Percentiles rank a stretch among this genome's conserved stretches.
Conservation (phyloP, 2,888 invertebrate genomes). For the Scaptomyza cyrtandrae region DNA sequence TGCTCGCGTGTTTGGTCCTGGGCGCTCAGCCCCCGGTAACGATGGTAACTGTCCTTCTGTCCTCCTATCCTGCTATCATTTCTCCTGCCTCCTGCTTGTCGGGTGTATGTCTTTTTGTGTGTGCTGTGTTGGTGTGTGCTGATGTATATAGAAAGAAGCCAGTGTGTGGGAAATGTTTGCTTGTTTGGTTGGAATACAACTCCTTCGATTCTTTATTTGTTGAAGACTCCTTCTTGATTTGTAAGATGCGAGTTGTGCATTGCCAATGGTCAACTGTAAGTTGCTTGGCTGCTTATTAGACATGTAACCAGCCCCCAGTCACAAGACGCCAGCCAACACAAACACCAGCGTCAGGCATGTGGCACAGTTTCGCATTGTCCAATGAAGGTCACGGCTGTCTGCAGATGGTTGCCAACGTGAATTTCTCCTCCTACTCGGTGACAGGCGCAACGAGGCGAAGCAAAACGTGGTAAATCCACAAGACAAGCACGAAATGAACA, state of each 20-base stretch:
- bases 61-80: not conserved
- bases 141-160: not conserved
- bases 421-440: constrained; percentile 12
- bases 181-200: constrained; percentile 25
- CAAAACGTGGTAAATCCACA: constrained; percentile 47
- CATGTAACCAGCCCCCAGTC: not conserved
- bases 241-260: constrained; percentile 6
- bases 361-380: constrained; percentile 60
- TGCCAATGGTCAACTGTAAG: constrained; percentile 4
- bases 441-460: constrained; percentile 44
- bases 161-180: constrained; percentile 31
- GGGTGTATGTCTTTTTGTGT: not conserved
- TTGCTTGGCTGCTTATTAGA: not conserved
- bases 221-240: constrained; percentile 26
- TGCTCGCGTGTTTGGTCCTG: not conserved
- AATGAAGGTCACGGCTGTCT: constrained; percentile 54
- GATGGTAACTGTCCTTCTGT: not conserved
- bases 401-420: constrained; percentile 43
- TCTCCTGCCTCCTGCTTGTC: not conserved
- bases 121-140: constrained; percentile 7
- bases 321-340: not conserved
- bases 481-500: constrained; percentile 24
- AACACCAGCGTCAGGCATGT: constrained; percentile 33
- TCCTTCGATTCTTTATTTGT: constrained; percentile 40
- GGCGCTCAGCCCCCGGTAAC: constrained; percentile 2